Evolutionary conservation across 2,888 invertebrate genomes (phyloP), one percentile per base, ranked within the genome.

Genomic region (Pterobdella sp.): DNA sequence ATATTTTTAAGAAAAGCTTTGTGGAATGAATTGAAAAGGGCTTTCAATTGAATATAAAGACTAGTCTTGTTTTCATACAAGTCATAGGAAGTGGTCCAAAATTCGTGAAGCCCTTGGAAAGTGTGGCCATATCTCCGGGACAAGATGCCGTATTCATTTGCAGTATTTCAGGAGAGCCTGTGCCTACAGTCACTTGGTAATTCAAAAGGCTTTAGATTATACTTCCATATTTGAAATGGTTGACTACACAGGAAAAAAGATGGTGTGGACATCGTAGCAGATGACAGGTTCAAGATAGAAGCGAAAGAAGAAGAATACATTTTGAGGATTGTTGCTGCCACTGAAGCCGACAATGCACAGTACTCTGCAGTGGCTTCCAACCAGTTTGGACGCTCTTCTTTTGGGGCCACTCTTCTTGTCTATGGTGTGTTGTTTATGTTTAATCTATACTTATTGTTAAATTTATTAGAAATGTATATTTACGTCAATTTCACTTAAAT

Each of bases 81-180:
- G n/a, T n/a, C 52, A 49, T n/a, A 65, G 65, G 65, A 14, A 65
- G 4, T 2, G 32, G 69, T 69, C 69, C 69, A 22, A 52, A 36
- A n/a, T 69, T 69, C 34, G 69, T 49, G 42, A 29, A 69, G 34
- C 36, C 69, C 1, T 52, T 69, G 69, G 52, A 69, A 26, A 69
- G 69, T 26, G 52, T 52, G 49, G 42, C 69, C 26, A 52, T 29
- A 1, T 31, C 69, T 42, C 26, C 22, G 2, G 69, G 69, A 1
- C 32, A 52, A 52, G 69, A 69, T 34, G 69, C 56, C n/a, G 34
- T 31, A 22, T 69, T 69, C 69, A n/a, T 29, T 10, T 69, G 69
- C 69, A 69, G 42, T n/a, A 32, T 69, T 52, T 32, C 49, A 26
- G 69, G 49, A n/a, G 34, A 69, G 42, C 69, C 69, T 52, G n/a